phyloP scores from a whole-genome alignment of 2,113 vertebrate species.

The Sinosuthora webbiana region DNA sequence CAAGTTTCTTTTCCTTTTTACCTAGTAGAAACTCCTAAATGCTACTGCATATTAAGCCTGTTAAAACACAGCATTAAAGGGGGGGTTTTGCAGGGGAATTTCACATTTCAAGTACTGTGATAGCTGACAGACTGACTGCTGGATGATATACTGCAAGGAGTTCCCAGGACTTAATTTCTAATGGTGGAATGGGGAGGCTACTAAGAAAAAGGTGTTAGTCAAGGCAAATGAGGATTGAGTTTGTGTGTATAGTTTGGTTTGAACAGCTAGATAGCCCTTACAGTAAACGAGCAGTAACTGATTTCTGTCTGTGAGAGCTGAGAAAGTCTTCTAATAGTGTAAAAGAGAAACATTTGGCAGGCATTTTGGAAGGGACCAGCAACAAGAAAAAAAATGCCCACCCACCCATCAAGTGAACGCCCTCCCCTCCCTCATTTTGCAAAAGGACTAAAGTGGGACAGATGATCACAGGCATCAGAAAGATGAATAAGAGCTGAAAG shows the following conservation, averaged over 20 bases:
- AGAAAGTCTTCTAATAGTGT: background rate
- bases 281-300: background rate
- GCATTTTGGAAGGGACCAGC: background rate
- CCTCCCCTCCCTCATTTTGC: background rate
- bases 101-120: background rate
- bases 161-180: background rate
- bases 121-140: background rate
- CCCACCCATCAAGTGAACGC: accelerated
- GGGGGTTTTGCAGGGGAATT: background rate
- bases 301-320: background rate
- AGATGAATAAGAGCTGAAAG: background rate
- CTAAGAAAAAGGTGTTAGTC: background rate
- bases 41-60: background rate
- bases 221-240: background rate
- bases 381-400: background rate
- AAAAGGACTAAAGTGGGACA: background rate
- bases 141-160: background rate
- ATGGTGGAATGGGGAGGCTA: background rate
- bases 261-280: background rate
- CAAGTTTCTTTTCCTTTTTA: background rate
- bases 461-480: background rate
- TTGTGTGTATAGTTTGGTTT: background rate
- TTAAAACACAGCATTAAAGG: background rate
- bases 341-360: background rate
- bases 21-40: background rate